phyloP scores from a whole-genome alignment of 2,113 vertebrate species.

The Callipepla californica region DNA sequence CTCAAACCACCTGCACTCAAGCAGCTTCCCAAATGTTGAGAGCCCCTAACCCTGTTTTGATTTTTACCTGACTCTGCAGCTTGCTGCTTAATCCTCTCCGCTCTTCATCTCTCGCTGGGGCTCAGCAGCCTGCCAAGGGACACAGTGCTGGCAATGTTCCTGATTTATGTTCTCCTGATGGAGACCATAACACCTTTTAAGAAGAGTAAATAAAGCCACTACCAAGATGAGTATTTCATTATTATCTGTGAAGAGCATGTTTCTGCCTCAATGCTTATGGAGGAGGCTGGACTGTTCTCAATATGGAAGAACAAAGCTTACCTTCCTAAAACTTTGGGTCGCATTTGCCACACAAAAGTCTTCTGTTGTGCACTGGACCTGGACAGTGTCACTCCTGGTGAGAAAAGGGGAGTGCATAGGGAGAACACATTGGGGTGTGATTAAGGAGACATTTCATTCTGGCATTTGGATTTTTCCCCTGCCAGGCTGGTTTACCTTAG shows the following conservation, averaged over 20 bases:
- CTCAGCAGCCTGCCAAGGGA: slow-evolving; percentile 3
- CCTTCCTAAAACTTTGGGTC: background rate
- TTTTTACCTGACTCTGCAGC: background rate
- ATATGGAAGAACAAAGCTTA: background rate
- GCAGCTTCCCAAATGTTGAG: background rate
- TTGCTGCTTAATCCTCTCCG: background rate
- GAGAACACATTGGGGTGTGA: background rate
- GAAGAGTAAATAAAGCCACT: slow-evolving; percentile 43
- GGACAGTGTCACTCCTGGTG: background rate
- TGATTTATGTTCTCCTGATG: background rate
- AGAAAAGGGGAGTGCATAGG: background rate
- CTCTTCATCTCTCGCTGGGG: background rate
- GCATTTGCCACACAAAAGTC: background rate
- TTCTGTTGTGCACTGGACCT: background rate
- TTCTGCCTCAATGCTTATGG: background rate
- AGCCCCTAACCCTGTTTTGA: background rate
- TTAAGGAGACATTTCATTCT: slow-evolving; percentile 19
- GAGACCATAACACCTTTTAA: slow-evolving; percentile 18
- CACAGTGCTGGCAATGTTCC: background rate
- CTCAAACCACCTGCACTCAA: background rate
- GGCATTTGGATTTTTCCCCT: background rate
- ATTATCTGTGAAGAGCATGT: background rate
- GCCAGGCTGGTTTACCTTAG: slow-evolving; percentile 11
- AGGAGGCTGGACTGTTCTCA: background rate
- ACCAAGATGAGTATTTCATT: slow-evolving; percentile 3